These are phyloP conservation scores for Cathartes aura DNA, from an alignment of 2,113 vertebrate genomes.

Conservation along the genomic window DNA sequence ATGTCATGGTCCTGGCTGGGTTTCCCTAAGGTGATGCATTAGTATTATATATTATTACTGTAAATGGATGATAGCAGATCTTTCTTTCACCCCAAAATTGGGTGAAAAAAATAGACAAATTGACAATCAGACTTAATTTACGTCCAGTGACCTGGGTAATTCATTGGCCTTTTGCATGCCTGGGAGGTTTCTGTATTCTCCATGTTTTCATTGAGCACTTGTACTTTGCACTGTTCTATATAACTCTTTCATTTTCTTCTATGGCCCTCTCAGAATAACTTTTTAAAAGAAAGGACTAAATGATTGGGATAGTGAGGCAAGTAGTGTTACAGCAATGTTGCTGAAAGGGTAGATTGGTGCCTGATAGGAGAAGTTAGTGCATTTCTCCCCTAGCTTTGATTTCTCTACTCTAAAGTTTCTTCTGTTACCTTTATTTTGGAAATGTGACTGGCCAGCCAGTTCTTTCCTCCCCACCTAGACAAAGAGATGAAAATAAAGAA, in stretches of 20 bases:
- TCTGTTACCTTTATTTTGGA: background rate
- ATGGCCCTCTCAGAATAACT: rapidly evolving
- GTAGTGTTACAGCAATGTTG: background rate
- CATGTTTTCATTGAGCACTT: background rate
- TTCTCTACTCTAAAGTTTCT: background rate
- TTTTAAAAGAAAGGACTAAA: background rate
- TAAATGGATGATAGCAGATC: background rate
- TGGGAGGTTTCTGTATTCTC: background rate
- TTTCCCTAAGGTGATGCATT: background rate
- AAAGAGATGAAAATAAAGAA: background rate
- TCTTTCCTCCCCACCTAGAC: background rate
- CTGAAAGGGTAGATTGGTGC: background rate
- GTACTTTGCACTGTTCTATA: background rate
- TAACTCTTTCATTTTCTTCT: background rate
- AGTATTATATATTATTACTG: background rate
- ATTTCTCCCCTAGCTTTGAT: background rate
- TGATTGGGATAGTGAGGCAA: background rate
- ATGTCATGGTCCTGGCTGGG: background rate
- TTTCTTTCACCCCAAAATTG: background rate
- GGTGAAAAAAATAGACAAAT: background rate
- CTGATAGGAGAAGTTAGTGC: background rate
- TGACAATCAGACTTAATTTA: background rate
- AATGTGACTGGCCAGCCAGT: background rate
- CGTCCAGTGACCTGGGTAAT: background rate
- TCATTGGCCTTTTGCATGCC: background rate